Evolutionary conservation across 2,888 invertebrate genomes (phyloP).

Genomic region (Heliconius hortense): DNA sequence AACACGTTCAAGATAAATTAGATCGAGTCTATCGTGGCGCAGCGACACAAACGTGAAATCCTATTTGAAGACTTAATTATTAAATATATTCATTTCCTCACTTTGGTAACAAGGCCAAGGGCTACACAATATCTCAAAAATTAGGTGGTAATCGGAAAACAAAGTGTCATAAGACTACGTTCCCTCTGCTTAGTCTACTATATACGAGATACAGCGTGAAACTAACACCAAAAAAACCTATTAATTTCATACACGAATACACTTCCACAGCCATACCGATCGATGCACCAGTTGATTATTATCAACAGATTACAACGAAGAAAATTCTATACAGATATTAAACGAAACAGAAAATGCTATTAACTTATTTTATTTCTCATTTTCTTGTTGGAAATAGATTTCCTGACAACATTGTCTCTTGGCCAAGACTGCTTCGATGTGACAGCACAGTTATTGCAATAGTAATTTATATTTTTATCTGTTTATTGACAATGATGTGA

Average conservation of each 20-base stretch:
- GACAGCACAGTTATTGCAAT: slow-evolving; percentile 26
- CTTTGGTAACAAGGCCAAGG: no score
- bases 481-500: no score
- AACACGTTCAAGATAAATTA: no score
- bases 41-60: no score
- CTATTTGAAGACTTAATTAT: no score
- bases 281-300: not conserved
- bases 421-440: slow-evolving; percentile 19
- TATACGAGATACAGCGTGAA: not conserved
- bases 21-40: no score
- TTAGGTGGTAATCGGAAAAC: no score
- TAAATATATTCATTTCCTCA: no score
- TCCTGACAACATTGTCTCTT: slow-evolving; percentile 30
- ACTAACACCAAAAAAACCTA: not conserved
- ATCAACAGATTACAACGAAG: slow-evolving; percentile 8
- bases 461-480: slow-evolving; percentile 4
- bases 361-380: slow-evolving; percentile 29
- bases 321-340: slow-evolving; percentile 22
- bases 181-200: not conserved
- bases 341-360: slow-evolving; percentile 23
- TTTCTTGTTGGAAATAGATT: slow-evolving; percentile 34
- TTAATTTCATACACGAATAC: not conserved
- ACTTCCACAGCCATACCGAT: not conserved
- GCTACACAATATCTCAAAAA: no score
- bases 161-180: not conserved